Conservation (phyloP, 2,797 vertebrate genomes). For the Aldrovandia affinis region DNA sequence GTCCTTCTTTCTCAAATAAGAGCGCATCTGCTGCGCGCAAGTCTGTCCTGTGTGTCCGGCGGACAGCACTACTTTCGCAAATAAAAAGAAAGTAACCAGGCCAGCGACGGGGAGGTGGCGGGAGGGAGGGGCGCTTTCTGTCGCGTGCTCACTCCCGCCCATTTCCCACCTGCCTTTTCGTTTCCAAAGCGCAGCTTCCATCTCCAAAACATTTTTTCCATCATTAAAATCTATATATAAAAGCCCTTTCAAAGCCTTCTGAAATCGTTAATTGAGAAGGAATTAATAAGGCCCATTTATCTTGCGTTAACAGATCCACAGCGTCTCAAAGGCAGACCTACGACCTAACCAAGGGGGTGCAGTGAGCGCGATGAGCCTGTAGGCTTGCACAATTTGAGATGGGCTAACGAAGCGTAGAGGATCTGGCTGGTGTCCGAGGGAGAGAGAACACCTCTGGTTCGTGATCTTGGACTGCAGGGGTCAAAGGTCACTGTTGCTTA, state of each 20-base stretch:
- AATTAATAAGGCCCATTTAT: constrained; percentile 72
- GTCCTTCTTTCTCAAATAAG: constrained; percentile 64
- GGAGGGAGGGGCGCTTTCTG: too few relatives aligned
- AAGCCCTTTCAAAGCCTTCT: constrained; percentile 60
- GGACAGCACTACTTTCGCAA: constrained; percentile 38
- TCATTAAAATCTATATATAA: constrained; percentile 56
- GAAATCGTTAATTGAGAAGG: constrained; percentile 72
- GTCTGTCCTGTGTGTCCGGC: constrained; percentile 75
- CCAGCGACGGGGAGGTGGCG: background rate
- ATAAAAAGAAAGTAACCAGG: background rate
- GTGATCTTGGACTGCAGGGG: background rate
- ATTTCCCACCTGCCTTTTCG: constrained; percentile 42
- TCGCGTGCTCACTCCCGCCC: background rate
- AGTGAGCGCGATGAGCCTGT: constrained; percentile 73
- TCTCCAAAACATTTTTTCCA: background rate
- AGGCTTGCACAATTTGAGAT: constrained; percentile 17
- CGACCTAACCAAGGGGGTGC: too few relatives aligned
- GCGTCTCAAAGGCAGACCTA: constrained; percentile 68
- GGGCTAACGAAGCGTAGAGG: background rate
- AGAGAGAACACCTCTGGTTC: background rate
- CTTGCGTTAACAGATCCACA: constrained; percentile 62
- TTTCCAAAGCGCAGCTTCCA: constrained; percentile 31
- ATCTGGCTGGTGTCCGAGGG: background rate
- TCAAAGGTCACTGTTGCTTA: background rate
- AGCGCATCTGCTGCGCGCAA: constrained; percentile 65